phyloP scores from a whole-genome alignment of 2,113 vertebrate species.

The Equus quagga region DNA sequence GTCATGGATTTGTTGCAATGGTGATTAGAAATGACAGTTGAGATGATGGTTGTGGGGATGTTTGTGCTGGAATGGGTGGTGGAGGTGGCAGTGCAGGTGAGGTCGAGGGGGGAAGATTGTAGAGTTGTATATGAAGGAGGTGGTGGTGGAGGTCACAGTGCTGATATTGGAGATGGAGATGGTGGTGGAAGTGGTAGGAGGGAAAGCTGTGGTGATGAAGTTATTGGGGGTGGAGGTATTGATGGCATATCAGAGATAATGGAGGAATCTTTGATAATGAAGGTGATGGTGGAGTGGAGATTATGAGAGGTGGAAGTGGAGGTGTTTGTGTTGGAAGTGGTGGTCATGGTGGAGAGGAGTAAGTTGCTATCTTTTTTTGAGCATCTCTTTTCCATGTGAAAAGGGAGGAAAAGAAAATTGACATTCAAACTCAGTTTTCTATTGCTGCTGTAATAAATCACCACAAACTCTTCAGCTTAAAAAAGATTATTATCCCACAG shows the following conservation, averaged over 20 bases:
- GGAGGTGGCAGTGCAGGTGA: too few relatives aligned
- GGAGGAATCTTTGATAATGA: not conserved
- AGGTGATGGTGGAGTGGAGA: not conserved
- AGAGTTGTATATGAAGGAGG: not conserved
- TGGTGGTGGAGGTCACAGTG: not conserved
- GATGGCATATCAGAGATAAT: not conserved
- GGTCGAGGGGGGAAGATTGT: too few relatives aligned
- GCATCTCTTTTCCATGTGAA: not conserved
- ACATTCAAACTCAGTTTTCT: not conserved
- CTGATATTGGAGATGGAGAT: not conserved
- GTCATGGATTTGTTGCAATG: accelerated
- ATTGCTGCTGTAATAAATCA: not conserved
- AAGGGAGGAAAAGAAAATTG: not conserved
- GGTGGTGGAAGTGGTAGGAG: accelerated
- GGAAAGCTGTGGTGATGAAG: accelerated
- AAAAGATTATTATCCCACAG: not conserved
- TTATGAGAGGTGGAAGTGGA: not conserved
- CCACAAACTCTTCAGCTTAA: not conserved
- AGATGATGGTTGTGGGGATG: not conserved
- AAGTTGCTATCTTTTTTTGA: not conserved
- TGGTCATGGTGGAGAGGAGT: too few relatives aligned
- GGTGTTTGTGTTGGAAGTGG: not conserved
- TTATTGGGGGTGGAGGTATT: not conserved
- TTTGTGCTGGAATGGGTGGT: not conserved
- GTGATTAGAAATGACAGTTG: not conserved